Percentiles rank a stretch among this genome's conserved stretches.
Conservation (phyloP, 1,140 invertebrate genomes). For the Cephus cinctus region DNA sequence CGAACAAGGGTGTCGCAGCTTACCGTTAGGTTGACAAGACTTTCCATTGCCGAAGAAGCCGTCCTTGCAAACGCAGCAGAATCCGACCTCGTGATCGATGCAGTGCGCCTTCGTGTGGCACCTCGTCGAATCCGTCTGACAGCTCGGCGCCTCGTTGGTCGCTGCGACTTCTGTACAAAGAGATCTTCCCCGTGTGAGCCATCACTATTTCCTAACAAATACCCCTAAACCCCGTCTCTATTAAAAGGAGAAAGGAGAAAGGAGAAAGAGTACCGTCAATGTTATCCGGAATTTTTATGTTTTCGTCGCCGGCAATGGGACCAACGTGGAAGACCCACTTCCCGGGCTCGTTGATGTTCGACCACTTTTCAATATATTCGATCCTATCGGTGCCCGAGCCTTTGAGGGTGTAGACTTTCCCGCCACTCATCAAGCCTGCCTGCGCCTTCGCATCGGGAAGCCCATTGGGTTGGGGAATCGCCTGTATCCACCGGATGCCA, state of each 20-base stretch:
- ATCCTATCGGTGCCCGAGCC: slow-evolving; percentile 89
- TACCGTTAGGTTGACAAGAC: slow-evolving; percentile 81
- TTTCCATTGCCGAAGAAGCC: slow-evolving; percentile 90
- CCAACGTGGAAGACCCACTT: slow-evolving; percentile 84
- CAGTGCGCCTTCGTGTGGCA: slow-evolving; percentile 84
- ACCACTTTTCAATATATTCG: slow-evolving; percentile 72
- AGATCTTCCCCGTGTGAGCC: no score
- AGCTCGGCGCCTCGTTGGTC: slow-evolving; percentile 52
- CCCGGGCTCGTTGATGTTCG: slow-evolving; percentile 79
- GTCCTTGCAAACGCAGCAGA: slow-evolving; percentile 82
- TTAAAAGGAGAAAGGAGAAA: no score
- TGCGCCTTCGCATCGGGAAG: slow-evolving; percentile 86
- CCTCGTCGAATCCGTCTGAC: slow-evolving; percentile 60
- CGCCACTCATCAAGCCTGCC: slow-evolving; percentile 86
- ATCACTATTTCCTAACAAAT: no score
- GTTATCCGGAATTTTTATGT: slow-evolving; percentile 68
- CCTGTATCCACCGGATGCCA: slow-evolving; percentile 90
- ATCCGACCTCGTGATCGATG: slow-evolving; percentile 77
- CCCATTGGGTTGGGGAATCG: slow-evolving; percentile 63
- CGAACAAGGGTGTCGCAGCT: slow-evolving; percentile 12
- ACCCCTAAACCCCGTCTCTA: no score
- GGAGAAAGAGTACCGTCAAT: slow-evolving; percentile 53
- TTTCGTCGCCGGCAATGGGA: slow-evolving; percentile 59
- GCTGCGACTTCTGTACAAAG: no score
- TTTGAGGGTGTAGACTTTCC: slow-evolving; percentile 68